A percentile compares a stretch with the other conserved stretches of the same genome.
phyloP scores from a whole-genome alignment of 2,888 invertebrate genomes.

The Ophion obscuratus region DNA sequence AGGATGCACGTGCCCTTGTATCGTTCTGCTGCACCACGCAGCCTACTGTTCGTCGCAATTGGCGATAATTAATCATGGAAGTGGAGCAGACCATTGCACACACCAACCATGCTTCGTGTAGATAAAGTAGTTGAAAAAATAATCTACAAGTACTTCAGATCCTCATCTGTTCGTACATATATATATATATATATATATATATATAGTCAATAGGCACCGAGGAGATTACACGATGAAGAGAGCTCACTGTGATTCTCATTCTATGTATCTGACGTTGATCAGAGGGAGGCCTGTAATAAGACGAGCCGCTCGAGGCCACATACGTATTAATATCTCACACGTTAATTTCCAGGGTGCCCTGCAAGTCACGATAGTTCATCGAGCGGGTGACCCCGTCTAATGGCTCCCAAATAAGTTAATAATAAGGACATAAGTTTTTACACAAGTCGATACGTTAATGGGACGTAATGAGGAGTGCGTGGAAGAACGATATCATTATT shows the following conservation, averaged over 20 bases:
- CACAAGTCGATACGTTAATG: too few species aligned
- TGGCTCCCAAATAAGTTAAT: neutral
- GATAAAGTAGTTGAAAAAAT: conserved; percentile 33
- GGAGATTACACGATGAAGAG: conserved; percentile 36
- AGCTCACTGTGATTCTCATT: conserved; percentile 58
- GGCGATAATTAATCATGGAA: conserved; percentile 63
- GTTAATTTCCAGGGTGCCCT: conserved; percentile 11
- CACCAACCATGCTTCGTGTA: conserved; percentile 1
- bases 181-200: neutral
- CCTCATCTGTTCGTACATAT: neutral
- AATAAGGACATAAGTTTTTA: too few species aligned
- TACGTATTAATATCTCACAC: conserved; percentile 8
- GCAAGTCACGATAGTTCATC: neutral
- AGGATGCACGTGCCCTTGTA: conserved; percentile 7
- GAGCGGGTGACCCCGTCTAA: neutral
- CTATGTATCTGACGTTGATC: conserved; percentile 41
- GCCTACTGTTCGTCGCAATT: conserved; percentile 51
- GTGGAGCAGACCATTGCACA: conserved; percentile 49
- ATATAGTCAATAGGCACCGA: neutral
- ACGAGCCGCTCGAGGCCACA: conserved; percentile 30
- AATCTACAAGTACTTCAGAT: conserved; percentile 20
- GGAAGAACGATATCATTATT: too few species aligned
- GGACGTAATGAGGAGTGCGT: too few species aligned
- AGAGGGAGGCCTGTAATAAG: conserved; percentile 35
- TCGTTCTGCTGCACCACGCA: conserved; percentile 14